phyloP scores from a whole-genome alignment of 2,797 vertebrate genomes.

The Mus caroli region DNA sequence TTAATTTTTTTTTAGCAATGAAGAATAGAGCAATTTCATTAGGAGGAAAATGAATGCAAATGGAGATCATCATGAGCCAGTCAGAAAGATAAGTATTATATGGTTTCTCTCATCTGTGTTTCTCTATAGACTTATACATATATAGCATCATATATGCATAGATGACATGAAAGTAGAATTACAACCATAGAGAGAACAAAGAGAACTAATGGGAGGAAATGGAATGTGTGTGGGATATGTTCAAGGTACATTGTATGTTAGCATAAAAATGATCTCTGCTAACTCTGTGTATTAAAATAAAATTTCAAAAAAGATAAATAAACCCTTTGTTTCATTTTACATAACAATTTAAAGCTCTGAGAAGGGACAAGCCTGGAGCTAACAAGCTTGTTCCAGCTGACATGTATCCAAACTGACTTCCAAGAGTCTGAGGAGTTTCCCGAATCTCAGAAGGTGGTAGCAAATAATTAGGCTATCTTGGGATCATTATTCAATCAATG shows the following conservation, averaged over 20 bases:
- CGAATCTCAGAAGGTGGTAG: neutral
- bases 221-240: rapidly evolving
- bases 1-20: neutral
- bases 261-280: neutral
- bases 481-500: neutral
- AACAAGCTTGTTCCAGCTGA: neutral
- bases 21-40: neutral
- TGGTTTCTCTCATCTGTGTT: neutral
- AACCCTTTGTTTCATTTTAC: neutral
- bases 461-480: neutral
- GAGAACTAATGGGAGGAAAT: neutral
- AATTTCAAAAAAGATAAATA: neutral
- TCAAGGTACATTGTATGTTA: neutral
- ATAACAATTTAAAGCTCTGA: neutral
- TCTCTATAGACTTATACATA: neutral
- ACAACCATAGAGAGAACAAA: neutral
- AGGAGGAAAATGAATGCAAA: neutral
- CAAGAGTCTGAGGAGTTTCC: neutral
- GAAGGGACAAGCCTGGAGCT: neutral
- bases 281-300: neutral
- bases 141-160: neutral
- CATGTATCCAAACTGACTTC: neutral
- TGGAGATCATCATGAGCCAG: neutral
- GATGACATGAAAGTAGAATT: neutral
- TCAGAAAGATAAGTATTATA: neutral